Evolutionary conservation across 2,797 vertebrate genomes (phyloP).

Genomic region (Atherinosoma microstoma): DNA sequence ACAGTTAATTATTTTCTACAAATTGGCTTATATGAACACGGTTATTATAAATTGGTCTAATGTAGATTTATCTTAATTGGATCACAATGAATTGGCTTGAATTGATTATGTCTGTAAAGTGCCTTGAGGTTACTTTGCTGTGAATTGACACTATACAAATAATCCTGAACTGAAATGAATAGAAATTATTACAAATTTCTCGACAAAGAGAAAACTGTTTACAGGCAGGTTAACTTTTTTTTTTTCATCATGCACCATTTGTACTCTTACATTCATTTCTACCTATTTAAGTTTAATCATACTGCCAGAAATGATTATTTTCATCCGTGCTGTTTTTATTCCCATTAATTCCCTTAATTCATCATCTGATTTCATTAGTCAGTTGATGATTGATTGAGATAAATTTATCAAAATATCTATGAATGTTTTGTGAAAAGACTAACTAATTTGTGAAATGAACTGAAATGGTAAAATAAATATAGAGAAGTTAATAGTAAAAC

Average conservation of each 20-base stretch:
- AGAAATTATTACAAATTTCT: neutral
- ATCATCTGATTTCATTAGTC: neutral
- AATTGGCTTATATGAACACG: too few species aligned
- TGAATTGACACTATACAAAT: too few species aligned
- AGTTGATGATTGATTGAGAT: neutral
- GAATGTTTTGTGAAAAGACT: neutral
- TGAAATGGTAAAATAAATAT: neutral
- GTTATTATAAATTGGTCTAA: too few species aligned
- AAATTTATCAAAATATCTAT: neutral
- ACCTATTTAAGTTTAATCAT: neutral
- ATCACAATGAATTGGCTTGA: too few species aligned
- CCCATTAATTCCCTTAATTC: too few species aligned
- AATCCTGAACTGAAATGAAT: too few species aligned
- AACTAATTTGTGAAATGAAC: neutral
- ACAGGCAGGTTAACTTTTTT: too few species aligned
- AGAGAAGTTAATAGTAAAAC: neutral
- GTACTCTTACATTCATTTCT: neutral
- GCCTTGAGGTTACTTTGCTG: too few species aligned
- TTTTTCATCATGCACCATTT: neutral
- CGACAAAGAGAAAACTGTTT: neutral
- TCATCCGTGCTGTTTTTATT: too few species aligned
- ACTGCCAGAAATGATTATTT: neutral
- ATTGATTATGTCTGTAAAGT: too few species aligned
- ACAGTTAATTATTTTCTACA: too few species aligned
- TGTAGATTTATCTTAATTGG: too few species aligned